Base-by-base conservation (phyloP, 2,888 invertebrate genomes). In the Pterobdella sp. region DNA sequence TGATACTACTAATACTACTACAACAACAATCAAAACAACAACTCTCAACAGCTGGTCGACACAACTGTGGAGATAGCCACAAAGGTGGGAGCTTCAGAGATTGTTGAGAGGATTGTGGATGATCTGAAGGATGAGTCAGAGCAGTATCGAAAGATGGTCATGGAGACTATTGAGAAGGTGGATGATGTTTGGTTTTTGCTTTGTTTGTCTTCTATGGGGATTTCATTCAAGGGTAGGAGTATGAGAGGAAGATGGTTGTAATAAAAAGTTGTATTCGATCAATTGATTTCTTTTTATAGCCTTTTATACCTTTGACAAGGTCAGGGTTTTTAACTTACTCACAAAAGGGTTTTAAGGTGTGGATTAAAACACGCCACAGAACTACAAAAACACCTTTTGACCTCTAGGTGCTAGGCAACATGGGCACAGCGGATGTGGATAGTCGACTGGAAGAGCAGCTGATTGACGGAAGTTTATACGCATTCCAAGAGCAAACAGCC, bases 51-150 rank as follows among this genome's bases (percentile, higher is more conserved):
- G 86, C 87, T 99, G 73, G 98, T 99, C 0, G 98, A 99, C 82
- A 99, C 98, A 0, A 99, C 98, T 0, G 98, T 99, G 0, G 98
- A 99, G 87, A 99, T 99, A 76, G 98, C 98, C 7, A 97, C 97
- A 84, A 99, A 99, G 87, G 96, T 97, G 72, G 98, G 98, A n/a
- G 93, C 96, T 2, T 94, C 96, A 0, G 98, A 98, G 87, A 99
- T 99, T 76, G 94, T 99, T 75, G 94, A 94, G 84, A 88, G 97
- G 76, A 93, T 99, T 66, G 98, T 99, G 0, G 98, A 99, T 80
- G 98, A 99, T 85, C 86, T 99, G 74, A 99, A 99, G 85, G 98
- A 99, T 83, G 98, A 98, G 85, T 96, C 97, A 83, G 98, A 99
- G 84, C 95, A 96, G 82, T 99, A 98, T 84, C 88, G 98, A 75